Conservation (phyloP, 2,888 invertebrate species). For the Theretra japonica region DNA sequence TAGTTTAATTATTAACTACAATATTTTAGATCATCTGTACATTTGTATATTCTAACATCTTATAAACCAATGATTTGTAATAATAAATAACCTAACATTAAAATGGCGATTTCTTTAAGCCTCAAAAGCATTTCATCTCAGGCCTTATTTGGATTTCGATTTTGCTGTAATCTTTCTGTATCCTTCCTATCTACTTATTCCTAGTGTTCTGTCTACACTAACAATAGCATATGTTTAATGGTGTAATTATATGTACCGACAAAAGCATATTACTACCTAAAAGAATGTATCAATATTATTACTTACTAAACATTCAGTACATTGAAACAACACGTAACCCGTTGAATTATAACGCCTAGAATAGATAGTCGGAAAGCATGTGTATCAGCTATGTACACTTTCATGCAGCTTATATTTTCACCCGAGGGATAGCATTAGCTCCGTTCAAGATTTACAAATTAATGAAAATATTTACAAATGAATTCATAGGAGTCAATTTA, state of each 20-base stretch:
- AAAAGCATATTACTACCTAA: slow-evolving; percentile 10
- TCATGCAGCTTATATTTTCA: background rate
- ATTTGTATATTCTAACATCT: slow-evolving; percentile 29
- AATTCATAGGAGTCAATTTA: too few species aligned
- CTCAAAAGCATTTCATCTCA: slow-evolving; percentile 23
- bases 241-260: slow-evolving; percentile 11
- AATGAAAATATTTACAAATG: too few species aligned
- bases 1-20: slow-evolving; percentile 33
- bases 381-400: background rate
- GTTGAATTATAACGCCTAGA: background rate
- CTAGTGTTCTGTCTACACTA: background rate
- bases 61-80: background rate
- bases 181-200: background rate
- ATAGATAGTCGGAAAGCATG: background rate
- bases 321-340: slow-evolving; percentile 2
- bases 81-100: slow-evolving; percentile 22
- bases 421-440: background rate
- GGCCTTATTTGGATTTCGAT: slow-evolving; percentile 6
- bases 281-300: slow-evolving; percentile 2
- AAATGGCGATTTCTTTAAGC: slow-evolving; percentile 18
- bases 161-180: slow-evolving; percentile 4
- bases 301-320: background rate
- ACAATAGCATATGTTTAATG: background rate
- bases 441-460: background rate
- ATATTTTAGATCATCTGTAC: slow-evolving; percentile 36